phyloP scores from a whole-genome alignment of 2,113 vertebrate species.

The Menura novaehollandiae region DNA sequence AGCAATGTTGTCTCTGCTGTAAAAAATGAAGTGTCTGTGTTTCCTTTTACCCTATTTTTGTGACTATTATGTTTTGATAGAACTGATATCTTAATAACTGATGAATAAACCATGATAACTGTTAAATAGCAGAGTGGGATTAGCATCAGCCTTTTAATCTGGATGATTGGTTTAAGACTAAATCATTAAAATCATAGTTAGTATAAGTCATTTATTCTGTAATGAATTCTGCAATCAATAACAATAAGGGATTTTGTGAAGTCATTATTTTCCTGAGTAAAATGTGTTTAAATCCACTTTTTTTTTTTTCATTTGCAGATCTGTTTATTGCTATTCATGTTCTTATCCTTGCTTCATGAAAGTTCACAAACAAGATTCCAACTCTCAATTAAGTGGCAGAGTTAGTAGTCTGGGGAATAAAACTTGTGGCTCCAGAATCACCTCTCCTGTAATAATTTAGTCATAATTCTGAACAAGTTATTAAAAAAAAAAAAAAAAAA shows the following conservation, averaged over 20 bases:
- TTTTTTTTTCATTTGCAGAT: background rate
- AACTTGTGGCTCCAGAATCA: constrained; percentile 20
- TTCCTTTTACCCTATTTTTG: background rate
- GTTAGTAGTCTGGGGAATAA: background rate
- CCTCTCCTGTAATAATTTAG: background rate
- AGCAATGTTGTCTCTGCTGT: background rate
- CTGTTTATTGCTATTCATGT: background rate
- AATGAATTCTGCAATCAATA: constrained; percentile 19
- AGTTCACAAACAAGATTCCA: background rate
- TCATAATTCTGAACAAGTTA: background rate
- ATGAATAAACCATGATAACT: background rate
- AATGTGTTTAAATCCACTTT: constrained; percentile 36
- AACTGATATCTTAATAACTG: background rate
- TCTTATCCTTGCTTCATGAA: background rate
- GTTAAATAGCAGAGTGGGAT: background rate
- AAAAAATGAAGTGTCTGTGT: background rate
- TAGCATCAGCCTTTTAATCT: background rate
- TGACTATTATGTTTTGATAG: background rate
- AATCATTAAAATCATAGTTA: constrained; percentile 4
- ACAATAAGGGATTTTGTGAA: background rate
- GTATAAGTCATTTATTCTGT: background rate
- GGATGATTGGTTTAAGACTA: background rate
- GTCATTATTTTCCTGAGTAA: background rate
- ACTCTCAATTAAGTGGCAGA: background rate
- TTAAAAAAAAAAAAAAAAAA: background rate